These are phyloP conservation scores for Mamestra configurata DNA, from an alignment of 1,140 invertebrate genomes.

Conservation along the genomic window DNA sequence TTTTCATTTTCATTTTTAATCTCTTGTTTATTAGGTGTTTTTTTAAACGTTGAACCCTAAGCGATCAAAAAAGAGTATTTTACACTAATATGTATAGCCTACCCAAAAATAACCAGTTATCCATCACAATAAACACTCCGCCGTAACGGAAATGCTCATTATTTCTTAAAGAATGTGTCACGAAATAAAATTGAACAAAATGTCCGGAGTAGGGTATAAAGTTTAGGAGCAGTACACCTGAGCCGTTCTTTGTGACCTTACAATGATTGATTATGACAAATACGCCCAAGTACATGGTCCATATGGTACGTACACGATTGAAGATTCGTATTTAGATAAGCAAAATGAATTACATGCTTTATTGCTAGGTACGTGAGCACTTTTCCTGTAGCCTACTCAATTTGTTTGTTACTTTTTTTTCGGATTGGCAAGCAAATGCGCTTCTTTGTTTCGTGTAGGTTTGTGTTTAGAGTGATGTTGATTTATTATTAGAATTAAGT, in stretches of 20 bases:
- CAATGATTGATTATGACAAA: constrained; percentile 78
- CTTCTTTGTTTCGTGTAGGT: not conserved
- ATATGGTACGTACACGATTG: constrained; percentile 58
- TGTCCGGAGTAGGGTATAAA: constrained; percentile 27
- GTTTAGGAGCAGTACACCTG: constrained; percentile 64
- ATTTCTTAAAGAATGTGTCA: constrained; percentile 25
- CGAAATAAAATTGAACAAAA: constrained; percentile 38
- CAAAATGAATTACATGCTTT: constrained; percentile 57
- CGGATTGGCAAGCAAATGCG: not conserved
- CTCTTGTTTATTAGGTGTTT: no score
- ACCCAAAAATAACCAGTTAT: not conserved
- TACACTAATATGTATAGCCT: not conserved
- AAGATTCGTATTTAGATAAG: constrained; percentile 71
- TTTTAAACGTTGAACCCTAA: no score
- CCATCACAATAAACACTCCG: constrained; percentile 15
- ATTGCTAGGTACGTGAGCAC: constrained; percentile 11
- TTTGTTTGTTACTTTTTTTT: constrained; percentile 6
- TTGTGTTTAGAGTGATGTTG: no score
- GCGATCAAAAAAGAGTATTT: no score
- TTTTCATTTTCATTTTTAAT: no score
- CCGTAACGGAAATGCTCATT: constrained; percentile 13
- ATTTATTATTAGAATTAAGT: no score
- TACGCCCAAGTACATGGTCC: constrained; percentile 55
- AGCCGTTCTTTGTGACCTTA: constrained; percentile 63
- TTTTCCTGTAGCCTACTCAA: constrained; percentile 31